phyloP scores from a whole-genome alignment of 2,113 vertebrate species.

The Solea senegalensis region DNA sequence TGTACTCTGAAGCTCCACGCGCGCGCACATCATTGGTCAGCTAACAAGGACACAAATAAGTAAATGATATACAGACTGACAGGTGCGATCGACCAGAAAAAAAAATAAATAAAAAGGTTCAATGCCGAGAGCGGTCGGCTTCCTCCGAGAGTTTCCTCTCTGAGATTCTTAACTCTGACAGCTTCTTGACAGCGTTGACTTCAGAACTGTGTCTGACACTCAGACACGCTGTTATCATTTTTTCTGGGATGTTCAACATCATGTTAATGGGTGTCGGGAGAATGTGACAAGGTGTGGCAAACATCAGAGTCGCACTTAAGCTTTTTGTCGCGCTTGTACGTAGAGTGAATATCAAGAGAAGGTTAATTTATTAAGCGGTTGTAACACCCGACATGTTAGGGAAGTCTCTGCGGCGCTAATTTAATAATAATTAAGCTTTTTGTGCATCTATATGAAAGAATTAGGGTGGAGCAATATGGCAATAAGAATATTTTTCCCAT shows the following conservation, averaged over 20 bases:
- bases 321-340: conserved; percentile 3
- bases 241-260: conserved; percentile 35
- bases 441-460: too few relatives aligned
- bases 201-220: conserved; percentile 43
- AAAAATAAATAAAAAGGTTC: conserved; percentile 18
- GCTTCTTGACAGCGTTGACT: conserved; percentile 55
- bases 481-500: too few relatives aligned
- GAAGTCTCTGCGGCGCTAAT: background rate
- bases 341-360: conserved; percentile 10
- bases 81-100: conserved; percentile 57
- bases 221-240: conserved; percentile 41
- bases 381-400: background rate
- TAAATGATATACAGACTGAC: conserved; percentile 49
- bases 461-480: background rate
- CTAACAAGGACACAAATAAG: conserved; percentile 50
- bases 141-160: conserved; percentile 55
- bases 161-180: conserved; percentile 52
- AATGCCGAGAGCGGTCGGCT: conserved; percentile 43
- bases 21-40: conserved; percentile 30
- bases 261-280: conserved; percentile 51
- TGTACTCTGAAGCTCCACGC: conserved; percentile 16
- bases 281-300: conserved; percentile 46
- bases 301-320: conserved; percentile 36
- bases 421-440: background rate
- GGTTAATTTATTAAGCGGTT: background rate